phyloP scores from a whole-genome alignment of 2,888 invertebrate species.

The Hydroisotoma schaefferi region DNA sequence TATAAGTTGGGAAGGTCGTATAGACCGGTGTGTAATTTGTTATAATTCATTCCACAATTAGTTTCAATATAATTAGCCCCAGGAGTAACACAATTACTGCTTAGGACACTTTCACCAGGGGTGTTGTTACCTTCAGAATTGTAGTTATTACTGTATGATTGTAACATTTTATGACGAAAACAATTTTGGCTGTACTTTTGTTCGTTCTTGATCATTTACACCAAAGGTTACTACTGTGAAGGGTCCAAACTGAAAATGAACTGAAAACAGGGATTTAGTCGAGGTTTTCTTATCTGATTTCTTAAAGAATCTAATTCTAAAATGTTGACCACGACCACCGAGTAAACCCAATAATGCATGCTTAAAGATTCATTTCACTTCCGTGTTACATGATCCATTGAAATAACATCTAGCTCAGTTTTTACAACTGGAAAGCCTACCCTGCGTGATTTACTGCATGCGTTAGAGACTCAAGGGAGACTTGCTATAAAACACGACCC shows the following conservation, averaged over 20 bases:
- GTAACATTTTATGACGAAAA: too few species aligned
- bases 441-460: neutral
- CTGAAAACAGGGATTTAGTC: neutral
- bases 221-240: too few species aligned
- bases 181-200: too few species aligned
- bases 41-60: too few species aligned
- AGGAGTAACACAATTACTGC: too few species aligned
- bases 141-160: too few species aligned
- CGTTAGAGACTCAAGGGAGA: neutral
- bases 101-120: too few species aligned
- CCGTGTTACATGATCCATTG: constrained; percentile 29
- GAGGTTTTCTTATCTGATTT: neutral
- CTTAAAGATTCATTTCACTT: constrained; percentile 17
- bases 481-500: neutral
- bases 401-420: neutral
- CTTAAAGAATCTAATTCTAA: neutral
- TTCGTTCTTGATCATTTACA: too few species aligned
- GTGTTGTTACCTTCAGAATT: too few species aligned
- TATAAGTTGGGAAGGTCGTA: too few species aligned
- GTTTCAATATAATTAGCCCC: too few species aligned
- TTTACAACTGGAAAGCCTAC: neutral
- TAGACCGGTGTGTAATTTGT: too few species aligned
- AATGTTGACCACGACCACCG: constrained; percentile 5
- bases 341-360: neutral
- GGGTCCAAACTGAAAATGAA: neutral